Evolutionary conservation across 1,140 invertebrate species (phyloP).

Genomic region (Homalodisca vitripennis): DNA sequence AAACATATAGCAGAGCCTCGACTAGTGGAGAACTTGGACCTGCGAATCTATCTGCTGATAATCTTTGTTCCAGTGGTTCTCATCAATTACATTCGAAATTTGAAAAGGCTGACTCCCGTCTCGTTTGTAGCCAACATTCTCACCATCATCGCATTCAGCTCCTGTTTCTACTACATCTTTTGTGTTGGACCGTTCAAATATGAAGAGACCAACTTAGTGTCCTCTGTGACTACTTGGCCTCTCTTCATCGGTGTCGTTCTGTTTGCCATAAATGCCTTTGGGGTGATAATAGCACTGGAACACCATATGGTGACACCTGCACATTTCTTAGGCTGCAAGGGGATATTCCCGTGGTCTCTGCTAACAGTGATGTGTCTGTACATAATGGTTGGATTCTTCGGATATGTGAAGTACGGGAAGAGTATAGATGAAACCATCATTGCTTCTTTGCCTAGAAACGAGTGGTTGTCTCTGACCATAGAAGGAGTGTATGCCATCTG

Average conservation of each 20-base stretch:
- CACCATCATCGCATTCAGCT: background rate
- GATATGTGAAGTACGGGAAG: constrained; percentile 73
- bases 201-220: background rate
- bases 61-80: background rate
- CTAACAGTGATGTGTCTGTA: constrained; percentile 66
- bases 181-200: background rate
- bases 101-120: background rate
- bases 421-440: background rate
- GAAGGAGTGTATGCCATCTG: constrained; percentile 72
- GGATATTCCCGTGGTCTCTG: constrained; percentile 76
- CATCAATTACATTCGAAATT: background rate
- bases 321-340: constrained; percentile 62
- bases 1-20: background rate
- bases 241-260: background rate
- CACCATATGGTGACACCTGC: constrained; percentile 78
- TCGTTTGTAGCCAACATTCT: background rate
- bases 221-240: background rate
- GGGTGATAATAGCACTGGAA: constrained; percentile 55
- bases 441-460: constrained; percentile 31
- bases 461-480: constrained; percentile 66
- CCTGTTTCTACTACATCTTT: background rate
- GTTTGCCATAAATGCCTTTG: background rate
- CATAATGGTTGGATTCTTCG: constrained; percentile 73
- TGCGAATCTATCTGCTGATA: background rate
- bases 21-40: background rate